Evolutionary conservation across 1,140 invertebrate genomes (phyloP), one percentile per base, ranked within the genome.

Genomic region (Phenacoccus solenopsis): DNA sequence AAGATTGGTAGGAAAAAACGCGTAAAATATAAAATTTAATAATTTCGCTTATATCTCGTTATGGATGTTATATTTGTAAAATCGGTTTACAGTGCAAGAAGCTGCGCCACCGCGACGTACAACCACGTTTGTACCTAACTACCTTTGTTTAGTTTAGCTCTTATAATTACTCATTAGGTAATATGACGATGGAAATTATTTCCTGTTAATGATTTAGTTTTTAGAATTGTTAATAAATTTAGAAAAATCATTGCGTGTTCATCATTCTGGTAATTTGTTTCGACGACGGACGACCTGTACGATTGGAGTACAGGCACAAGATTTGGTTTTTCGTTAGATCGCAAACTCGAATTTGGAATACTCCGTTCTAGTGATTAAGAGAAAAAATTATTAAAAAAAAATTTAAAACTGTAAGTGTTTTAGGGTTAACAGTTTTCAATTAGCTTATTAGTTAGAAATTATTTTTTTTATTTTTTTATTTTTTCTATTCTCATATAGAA

Each of bases 391-490:
- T 69, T 57, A 10, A 49, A 69, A 69, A 57, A 68, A n/a, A n/a
- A n/a, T n/a, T n/a, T 49, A 16, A 49, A 69, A 38, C 49, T 35
- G 32, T 56, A 69, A 69, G 49, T 69, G 32, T 61, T 61, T 61
- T 28, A 30, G 56, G 59, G 69, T 70, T 59, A 57, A 28, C 59
- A 64, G 69, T 61, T 28, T 61, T 70, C 61, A 49, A 24, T 59
- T 70, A 49, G 69, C 28, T 49, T 59, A 25, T 70, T 69, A 30
- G 38, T 70, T 30, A 21, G 38, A 21, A 25, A 61, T 57, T 70
- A 28, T 57, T n/a, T 70, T 61, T 59, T 24, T 13, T n/a, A 13
- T 38, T 30, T 5, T 5, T 49, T 13, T 22, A 21, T 69, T 69
- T 69, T 28, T 27, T 57, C 21, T 22, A 57, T 56, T 16, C 38